Conservation (phyloP, 2,888 invertebrate genomes). For the Anoncus sp. region DNA sequence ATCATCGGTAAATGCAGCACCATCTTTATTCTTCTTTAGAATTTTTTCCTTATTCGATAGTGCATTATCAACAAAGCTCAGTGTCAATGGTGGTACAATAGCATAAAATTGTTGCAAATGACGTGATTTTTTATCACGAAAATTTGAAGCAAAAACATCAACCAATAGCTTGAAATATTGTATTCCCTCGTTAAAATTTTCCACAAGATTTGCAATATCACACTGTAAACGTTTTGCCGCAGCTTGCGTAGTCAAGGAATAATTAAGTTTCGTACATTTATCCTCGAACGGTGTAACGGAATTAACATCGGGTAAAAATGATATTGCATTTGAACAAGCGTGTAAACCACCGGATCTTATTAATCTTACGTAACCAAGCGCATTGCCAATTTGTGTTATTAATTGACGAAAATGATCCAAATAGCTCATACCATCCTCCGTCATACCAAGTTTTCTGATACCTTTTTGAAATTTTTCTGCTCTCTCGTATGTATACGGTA, state of each 20-base stretch:
- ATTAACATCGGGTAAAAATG: slow-evolving; percentile 94
- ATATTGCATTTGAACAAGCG: slow-evolving; percentile 95
- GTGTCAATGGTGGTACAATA: slow-evolving; percentile 96
- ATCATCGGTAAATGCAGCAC: slow-evolving; percentile 98
- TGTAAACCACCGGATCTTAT: slow-evolving; percentile 97
- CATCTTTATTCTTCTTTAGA: slow-evolving; percentile 94
- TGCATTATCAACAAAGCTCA: slow-evolving; percentile 98
- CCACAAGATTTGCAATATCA: slow-evolving; percentile 90
- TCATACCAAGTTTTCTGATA: slow-evolving; percentile 93
- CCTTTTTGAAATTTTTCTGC: slow-evolving; percentile 97
- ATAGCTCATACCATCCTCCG: slow-evolving; percentile 93
- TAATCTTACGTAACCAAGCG: slow-evolving; percentile 97
- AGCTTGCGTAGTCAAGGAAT: slow-evolving; percentile 86
- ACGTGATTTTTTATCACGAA: slow-evolving; percentile 91
- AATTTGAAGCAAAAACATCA: slow-evolving; percentile 95
- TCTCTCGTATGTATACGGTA: slow-evolving; percentile 93
- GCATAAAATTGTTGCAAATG: slow-evolving; percentile 97
- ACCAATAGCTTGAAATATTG: slow-evolving; percentile 95
- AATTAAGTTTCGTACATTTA: slow-evolving; percentile 86
- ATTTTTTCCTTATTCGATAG: slow-evolving; percentile 96
- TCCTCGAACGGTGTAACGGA: slow-evolving; percentile 86
- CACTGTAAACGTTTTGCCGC: slow-evolving; percentile 90
- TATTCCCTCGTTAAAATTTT: slow-evolving; percentile 95
- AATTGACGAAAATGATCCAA: slow-evolving; percentile 96
- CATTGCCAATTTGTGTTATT: slow-evolving; percentile 97